Evolutionary conservation across 2,113 vertebrate species (phyloP).

Genomic region (Hiodon tergisus): DNA sequence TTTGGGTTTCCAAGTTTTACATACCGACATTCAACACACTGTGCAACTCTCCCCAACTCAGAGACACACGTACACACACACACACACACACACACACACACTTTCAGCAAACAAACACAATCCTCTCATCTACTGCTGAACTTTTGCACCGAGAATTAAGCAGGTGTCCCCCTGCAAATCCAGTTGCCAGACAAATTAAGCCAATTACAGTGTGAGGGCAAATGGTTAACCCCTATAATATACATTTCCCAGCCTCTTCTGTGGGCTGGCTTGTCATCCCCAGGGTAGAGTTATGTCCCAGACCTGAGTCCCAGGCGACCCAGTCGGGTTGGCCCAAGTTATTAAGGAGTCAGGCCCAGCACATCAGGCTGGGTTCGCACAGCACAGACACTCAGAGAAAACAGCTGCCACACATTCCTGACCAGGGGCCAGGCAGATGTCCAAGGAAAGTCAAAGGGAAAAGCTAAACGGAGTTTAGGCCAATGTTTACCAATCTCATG

Average conservation of each 20-base stretch:
- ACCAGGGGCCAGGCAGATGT: slow-evolving; percentile 77
- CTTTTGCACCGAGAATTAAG: slow-evolving; percentile 52
- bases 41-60: not conserved
- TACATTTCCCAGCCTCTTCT: slow-evolving; percentile 64
- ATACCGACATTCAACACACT: not conserved
- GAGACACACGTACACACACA: slow-evolving; percentile 8
- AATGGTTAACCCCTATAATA: slow-evolving; percentile 70
- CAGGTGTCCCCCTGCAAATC: slow-evolving; percentile 80
- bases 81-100: slow-evolving; percentile 66
- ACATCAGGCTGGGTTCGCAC: slow-evolving; percentile 56
- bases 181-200: slow-evolving; percentile 96
- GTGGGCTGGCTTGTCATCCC: slow-evolving; percentile 20
- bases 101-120: slow-evolving; percentile 71
- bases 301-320: slow-evolving; percentile 19
- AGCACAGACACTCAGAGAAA: slow-evolving; percentile 69
- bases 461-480: slow-evolving; percentile 70
- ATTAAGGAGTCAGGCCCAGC: slow-evolving; percentile 54
- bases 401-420: slow-evolving; percentile 78
- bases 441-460: slow-evolving; percentile 77
- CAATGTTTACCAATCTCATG: slow-evolving; percentile 81
- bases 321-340: slow-evolving; percentile 75
- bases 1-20: no score
- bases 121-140: slow-evolving; percentile 43
- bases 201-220: slow-evolving; percentile 90
- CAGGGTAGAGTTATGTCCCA: slow-evolving; percentile 52